phyloP scores from a whole-genome alignment of 2,888 invertebrate genomes.

The Dryococelus australis region DNA sequence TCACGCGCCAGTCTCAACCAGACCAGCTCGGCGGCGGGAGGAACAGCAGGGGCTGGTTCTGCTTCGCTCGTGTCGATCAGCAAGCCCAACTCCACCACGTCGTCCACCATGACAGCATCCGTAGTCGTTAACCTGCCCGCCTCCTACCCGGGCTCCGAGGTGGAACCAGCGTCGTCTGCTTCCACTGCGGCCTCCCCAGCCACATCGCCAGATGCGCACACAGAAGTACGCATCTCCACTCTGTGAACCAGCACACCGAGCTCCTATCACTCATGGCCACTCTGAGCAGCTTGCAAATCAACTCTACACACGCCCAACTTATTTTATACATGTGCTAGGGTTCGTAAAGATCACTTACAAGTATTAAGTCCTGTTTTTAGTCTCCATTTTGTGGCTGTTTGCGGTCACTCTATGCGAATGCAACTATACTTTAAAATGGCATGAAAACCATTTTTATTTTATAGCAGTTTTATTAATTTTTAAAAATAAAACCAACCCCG shows the following conservation, averaged over 20 bases:
- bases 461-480: neutral
- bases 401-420: no score
- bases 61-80: constrained; percentile 51
- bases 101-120: constrained; percentile 54
- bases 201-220: constrained; percentile 51
- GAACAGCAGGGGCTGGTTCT: constrained; percentile 38
- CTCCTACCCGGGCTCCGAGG: constrained; percentile 54
- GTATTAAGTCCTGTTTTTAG: no score
- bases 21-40: constrained; percentile 41
- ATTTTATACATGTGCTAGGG: no score
- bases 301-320: no score
- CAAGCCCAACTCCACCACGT: constrained; percentile 54
- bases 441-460: neutral
- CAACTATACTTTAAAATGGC: no score
- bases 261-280: no score
- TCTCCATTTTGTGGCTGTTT: no score
- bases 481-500: neutral
- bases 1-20: constrained; percentile 47
- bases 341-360: no score
- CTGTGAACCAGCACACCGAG: constrained; percentile 35
- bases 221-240: constrained; percentile 53
- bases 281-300: no score
- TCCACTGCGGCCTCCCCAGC: constrained; percentile 50
- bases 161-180: constrained; percentile 51
- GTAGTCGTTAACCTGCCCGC: constrained; percentile 55